A percentile compares a stretch with the other conserved stretches of the same genome.
phyloP scores from a whole-genome alignment of 2,888 invertebrate genomes.

The Eristalis tenax region DNA sequence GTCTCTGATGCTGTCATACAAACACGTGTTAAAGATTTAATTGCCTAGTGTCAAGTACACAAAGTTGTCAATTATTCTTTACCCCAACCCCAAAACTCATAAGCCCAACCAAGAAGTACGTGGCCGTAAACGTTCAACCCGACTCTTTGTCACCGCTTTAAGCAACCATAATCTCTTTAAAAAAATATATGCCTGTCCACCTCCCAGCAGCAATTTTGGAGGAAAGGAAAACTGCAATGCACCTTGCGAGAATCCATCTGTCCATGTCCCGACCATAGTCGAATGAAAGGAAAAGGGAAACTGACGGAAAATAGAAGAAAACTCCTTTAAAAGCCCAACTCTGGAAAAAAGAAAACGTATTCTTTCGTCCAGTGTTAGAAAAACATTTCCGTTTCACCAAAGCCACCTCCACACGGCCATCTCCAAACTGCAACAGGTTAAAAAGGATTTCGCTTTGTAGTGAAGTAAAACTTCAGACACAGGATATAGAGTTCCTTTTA shows the following conservation, averaged over 20 bases:
- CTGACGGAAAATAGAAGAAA: background rate
- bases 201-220: conserved; percentile 39
- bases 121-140: background rate
- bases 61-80: background rate
- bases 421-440: conserved; percentile 70
- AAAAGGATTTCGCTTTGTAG: conserved; percentile 69
- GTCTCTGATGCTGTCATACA: too few species aligned
- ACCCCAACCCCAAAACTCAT: background rate
- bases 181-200: conserved; percentile 11
- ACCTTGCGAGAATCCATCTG: conserved; percentile 23
- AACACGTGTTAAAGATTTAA: background rate
- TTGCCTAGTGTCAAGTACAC: conserved; percentile 8
- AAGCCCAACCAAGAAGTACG: conserved; percentile 5
- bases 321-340: background rate
- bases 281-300: background rate
- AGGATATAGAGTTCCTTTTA: conserved; percentile 42
- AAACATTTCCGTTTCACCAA: conserved; percentile 55
- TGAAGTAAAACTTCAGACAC: conserved; percentile 64
- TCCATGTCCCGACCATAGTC: background rate
- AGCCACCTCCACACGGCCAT: conserved; percentile 50
- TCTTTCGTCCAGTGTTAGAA: conserved; percentile 28
- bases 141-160: background rate
- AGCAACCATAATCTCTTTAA: conserved; percentile 17
- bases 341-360: conserved; percentile 14
- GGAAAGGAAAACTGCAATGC: conserved; percentile 17